Evolutionary conservation across 2,888 invertebrate genomes (phyloP).

Genomic region (Galeruca laticollis): DNA sequence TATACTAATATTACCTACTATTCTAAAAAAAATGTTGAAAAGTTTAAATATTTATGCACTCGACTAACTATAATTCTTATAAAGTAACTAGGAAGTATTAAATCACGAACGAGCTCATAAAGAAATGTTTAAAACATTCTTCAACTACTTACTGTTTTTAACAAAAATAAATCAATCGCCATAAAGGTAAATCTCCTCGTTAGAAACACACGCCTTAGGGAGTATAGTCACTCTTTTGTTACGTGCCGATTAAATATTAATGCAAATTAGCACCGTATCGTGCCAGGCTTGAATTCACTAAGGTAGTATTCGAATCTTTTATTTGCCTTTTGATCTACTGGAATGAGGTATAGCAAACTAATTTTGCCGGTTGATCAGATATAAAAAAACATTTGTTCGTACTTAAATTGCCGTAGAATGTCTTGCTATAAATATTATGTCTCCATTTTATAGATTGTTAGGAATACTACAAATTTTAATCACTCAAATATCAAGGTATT

Average conservation of each 20-base stretch:
- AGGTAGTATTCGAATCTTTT: slow-evolving; percentile 4
- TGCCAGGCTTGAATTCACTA: slow-evolving; percentile 12
- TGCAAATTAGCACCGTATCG: slow-evolving; percentile 19
- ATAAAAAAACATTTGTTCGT: background rate
- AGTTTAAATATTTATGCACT: too few relatives aligned
- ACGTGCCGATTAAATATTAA: slow-evolving; percentile 11
- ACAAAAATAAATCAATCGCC: too few relatives aligned
- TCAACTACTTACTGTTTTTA: too few relatives aligned
- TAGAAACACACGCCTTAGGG: background rate
- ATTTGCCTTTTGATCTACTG: slow-evolving; percentile 9
- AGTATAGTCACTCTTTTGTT: slow-evolving; percentile 7
- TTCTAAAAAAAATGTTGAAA: too few relatives aligned
- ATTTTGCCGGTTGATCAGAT: slow-evolving; percentile 11
- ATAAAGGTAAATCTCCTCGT: background rate
- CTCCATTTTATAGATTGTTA: background rate
- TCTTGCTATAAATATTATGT: background rate
- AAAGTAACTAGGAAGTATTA: too few relatives aligned
- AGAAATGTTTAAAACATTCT: too few relatives aligned
- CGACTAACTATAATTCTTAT: too few relatives aligned
- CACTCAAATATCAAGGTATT: too few relatives aligned
- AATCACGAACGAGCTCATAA: too few relatives aligned
- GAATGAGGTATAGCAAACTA: slow-evolving; percentile 9
- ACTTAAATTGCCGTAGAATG: background rate
- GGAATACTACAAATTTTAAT: too few relatives aligned
- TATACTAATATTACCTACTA: too few relatives aligned